Evolutionary conservation across 2,888 invertebrate species (phyloP), one percentile per base, ranked within the genome.

Genomic region (Coecobrya sp.): DNA sequence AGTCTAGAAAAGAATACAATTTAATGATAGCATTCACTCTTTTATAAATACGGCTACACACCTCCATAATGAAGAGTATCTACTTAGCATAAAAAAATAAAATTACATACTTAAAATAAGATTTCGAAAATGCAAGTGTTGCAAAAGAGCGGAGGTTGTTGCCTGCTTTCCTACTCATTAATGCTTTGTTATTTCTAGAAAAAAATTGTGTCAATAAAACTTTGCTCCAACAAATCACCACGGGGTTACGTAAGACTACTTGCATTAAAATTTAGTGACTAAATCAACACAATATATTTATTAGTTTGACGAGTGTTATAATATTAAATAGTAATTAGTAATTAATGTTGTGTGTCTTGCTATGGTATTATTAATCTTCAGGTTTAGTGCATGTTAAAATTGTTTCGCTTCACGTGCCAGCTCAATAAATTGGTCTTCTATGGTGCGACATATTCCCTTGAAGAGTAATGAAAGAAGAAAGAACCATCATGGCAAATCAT

Each of bases 51-150:
- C 7, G 16, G 3, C 30, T 79, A 86, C 25, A 86, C 25, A 36
- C 36, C 36, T 36, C 30, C 11, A 25, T 70, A 45, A 52, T 62
- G n/a, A 62, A 59, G 36, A 76, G 45, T 79, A 65, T 49, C 79
- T 79, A 16, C 62, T 88, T 88, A 88, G n/a, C 65, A 88, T 79
- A 79, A 79, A 73, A 73, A 55, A 73, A 59, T 79, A 25, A 88
- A 86, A 88, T 65, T 49, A 81, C 11, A 55, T 16, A 49, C 45
- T 76, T 25, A 30, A n/a, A 79, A 62, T n/a, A 79, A 45, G 55
- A 79, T 79, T 88, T 88, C 79, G 45, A 88, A 88, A 88, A 79
- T 73, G 10, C 13, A 49, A 45, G 22, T 8, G n/a, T 86, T 86
- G 22, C 87, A 73, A 76, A 76, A 70, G 25, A 76, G 19, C 22